phyloP scores from a whole-genome alignment of 2,888 invertebrate genomes.

The Dexiosoma caninum region DNA sequence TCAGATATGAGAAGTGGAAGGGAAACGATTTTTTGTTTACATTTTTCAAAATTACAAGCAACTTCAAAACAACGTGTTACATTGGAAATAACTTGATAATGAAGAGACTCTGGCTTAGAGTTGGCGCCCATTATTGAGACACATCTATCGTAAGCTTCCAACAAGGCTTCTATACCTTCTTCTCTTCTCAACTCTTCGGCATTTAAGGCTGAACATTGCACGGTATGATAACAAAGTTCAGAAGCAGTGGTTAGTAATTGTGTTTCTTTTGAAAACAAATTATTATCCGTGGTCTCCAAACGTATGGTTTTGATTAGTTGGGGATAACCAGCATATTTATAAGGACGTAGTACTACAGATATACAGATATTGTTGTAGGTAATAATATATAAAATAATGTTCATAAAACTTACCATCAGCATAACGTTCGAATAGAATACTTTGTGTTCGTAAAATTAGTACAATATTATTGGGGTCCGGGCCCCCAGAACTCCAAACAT shows the following conservation, averaged over 20 bases:
- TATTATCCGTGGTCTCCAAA: conserved; percentile 94
- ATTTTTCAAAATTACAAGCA: conserved; percentile 94
- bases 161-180: conserved; percentile 90
- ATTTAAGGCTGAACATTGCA: conserved; percentile 96
- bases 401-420: conserved; percentile 84
- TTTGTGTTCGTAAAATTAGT: conserved; percentile 93
- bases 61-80: conserved; percentile 96
- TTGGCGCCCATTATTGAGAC: conserved; percentile 91
- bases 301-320: conserved; percentile 97
- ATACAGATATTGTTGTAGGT: background rate
- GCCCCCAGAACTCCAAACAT: conserved; percentile 90
- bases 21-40: conserved; percentile 91
- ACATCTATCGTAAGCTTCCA: conserved; percentile 95
- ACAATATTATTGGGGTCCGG: conserved; percentile 97
- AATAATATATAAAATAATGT: background rate
- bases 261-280: conserved; percentile 91
- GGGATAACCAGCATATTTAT: conserved; percentile 99
- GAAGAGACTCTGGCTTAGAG: conserved; percentile 86
- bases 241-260: conserved; percentile 93
- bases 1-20: conserved; percentile 93
- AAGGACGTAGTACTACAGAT: conserved; percentile 90
- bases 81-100: conserved; percentile 94
- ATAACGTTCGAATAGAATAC: conserved; percentile 95
- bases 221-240: conserved; percentile 96
- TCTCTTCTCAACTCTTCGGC: conserved; percentile 98